A percentile compares a stretch with the other conserved stretches of the same genome.
phyloP scores from a whole-genome alignment of 2,888 invertebrate genomes.

The Antheraea yamamai region DNA sequence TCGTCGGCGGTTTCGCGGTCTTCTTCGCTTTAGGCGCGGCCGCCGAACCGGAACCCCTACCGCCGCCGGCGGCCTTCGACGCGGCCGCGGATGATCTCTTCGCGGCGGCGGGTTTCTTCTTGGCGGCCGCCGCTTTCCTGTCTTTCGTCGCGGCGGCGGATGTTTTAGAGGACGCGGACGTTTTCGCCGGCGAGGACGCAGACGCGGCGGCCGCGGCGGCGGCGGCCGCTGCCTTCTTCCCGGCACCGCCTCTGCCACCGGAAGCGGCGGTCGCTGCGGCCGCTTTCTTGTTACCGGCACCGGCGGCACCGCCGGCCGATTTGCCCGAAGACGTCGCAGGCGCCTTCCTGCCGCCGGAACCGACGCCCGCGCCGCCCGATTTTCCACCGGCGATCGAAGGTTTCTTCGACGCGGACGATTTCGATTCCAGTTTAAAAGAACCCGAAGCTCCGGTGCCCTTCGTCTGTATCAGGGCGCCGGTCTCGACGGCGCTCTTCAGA shows the following conservation, averaged over 20 bases:
- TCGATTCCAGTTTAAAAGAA: constrained; percentile 62
- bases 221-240: constrained; percentile 6
- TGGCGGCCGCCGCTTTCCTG: constrained; percentile 45
- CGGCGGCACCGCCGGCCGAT: constrained; percentile 24
- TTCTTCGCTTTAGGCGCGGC: constrained; percentile 50
- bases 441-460: constrained; percentile 81
- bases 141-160: constrained; percentile 28
- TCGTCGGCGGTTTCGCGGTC: constrained; percentile 4
- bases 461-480: constrained; percentile 78
- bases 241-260: constrained; percentile 16
- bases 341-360: constrained; percentile 24
- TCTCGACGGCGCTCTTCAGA: constrained; percentile 76
- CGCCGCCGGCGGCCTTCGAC: constrained; percentile 31
- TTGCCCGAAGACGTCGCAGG: constrained; percentile 31
- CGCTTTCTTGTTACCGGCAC: constrained; percentile 31
- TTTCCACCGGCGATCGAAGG: constrained; percentile 24
- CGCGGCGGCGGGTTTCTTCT: constrained; percentile 42
- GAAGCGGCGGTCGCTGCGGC: constrained; percentile 27
- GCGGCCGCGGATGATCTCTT: constrained; percentile 39
- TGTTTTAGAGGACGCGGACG: constrained; percentile 30
- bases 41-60: constrained; percentile 17
- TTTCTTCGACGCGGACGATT: constrained; percentile 32
- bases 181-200: constrained; percentile 27
- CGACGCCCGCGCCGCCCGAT: constrained; percentile 27
- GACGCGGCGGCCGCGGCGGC: constrained; percentile 27